Evolutionary conservation across 2,113 vertebrate genomes (phyloP), one percentile per base, ranked within the genome.

Genomic region (Canis aureus): DNA sequence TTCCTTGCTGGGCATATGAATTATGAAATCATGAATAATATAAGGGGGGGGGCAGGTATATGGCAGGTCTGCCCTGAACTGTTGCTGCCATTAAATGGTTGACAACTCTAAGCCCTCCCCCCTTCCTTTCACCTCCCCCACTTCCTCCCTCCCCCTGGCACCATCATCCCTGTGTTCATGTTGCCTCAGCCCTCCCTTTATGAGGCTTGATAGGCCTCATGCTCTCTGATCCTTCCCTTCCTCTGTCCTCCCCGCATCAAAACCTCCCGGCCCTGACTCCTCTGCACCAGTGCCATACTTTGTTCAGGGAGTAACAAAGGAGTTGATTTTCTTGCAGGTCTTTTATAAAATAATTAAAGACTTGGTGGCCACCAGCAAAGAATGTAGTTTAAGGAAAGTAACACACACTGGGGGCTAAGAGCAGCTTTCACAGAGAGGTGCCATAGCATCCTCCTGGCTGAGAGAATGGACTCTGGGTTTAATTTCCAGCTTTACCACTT

Each of bases 401-500:
- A 19, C 53, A 27, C 27, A 16, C 23, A 9, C 16, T 11, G n/a
- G 11, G 7, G 35, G 9, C n/a, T 83, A 32, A 66, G 57, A 94
- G 11, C 53, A 91, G 13, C 64, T 69, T 20, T 27, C 84, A 16
- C 2, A 23, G 80, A 92, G 78, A 55, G 16, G 13, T 59, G 20
- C 17, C 5, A 10, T 38, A 82, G 62, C 73, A 57, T 64, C 86
- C 49, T 89, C 8, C 0, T 43, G 17, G 38, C 20, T 53, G 19
- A 76, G 66, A 66, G 55, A 66, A 15, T 29, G 10, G 51, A 15
- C 3, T 2, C 59, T 55, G 43, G 15, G 25, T 53, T 87, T 25
- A 43, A 15, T 23, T 64, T 92, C 80, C 29, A 74, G 83, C 69
- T 94, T 92, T 92, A 76, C 35, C 29, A 20, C n/a, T 91, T 88